Evolutionary conservation across 1,140 invertebrate species (phyloP), one percentile per base, ranked within the genome.

Genomic region (Anthonomus grandis): DNA sequence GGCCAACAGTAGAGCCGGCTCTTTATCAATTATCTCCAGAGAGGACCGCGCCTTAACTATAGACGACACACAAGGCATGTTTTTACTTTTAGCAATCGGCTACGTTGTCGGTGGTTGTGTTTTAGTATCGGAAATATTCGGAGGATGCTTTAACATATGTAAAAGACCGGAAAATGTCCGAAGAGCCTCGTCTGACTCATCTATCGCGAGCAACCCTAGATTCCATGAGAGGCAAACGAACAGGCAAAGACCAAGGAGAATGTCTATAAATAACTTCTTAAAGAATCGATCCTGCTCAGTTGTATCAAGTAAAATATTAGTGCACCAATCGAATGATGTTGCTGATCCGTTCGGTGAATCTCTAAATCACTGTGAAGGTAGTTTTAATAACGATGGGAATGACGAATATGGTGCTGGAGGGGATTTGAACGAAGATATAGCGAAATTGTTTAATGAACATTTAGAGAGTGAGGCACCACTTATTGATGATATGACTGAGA

Each of bases 11-110:
- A 58, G 38, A 13, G 56, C 57, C 15, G 61, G 53, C 15, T 51
- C 15, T 25, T 38, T 66, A 27, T 63, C 60, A 48, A 23, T 73
- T 59, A 55, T 76, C 49, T 64, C 75, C 51, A 70, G 77, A 10
- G 81, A 86, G 71, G 86, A 90, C 68, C 78, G 84, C 47, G 81
- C 83, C 38, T 64, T 90, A 18, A 83, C 83, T 0, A 73, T 88
- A 27, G 85, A 86, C 64, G 86, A 89, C 57, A 87, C 85, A 2
- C 85, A 87, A 74, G 87, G 87, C 4, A 89, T 88, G 84, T 90
- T 89, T 64, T 70, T 89, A 5, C 74, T 90, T 1, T 73, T 90
- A 44, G 84, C 77, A 1, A 77, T 80, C 31, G 87, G 87, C 0
- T 84, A 83, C 69, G 66, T 83, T 0, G 60, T 84, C 10, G 86